These are phyloP conservation scores for Cacoxenus indagator DNA, from an alignment of 2,888 invertebrate species.

Conservation along the genomic window DNA sequence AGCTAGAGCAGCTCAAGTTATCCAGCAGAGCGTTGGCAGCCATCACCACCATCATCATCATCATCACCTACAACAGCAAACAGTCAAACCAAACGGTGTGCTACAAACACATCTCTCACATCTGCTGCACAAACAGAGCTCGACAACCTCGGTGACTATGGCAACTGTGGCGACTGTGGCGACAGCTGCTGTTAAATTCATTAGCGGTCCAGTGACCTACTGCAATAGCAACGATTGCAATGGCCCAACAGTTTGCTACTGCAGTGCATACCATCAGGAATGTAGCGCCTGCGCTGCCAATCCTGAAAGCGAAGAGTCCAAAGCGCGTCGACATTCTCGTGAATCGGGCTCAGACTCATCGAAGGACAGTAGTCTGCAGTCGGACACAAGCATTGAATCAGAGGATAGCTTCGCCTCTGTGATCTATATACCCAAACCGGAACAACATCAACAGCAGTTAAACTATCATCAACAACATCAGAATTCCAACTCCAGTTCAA, in stretches of 20 bases:
- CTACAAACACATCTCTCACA: conserved; percentile 35
- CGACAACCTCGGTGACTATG: conserved; percentile 11
- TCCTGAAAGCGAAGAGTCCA: conserved; percentile 66
- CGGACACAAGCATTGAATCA: conserved; percentile 93
- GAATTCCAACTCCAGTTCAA: conserved; percentile 67
- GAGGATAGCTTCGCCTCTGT: conserved; percentile 95
- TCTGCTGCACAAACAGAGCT: conserved; percentile 45
- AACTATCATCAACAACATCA: conserved; percentile 66
- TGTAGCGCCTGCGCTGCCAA: conserved; percentile 48
- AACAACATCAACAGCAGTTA: conserved; percentile 70
- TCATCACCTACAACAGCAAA: conserved; percentile 35
- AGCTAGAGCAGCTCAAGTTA: conserved; percentile 28
- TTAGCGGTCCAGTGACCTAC: conserved; percentile 59
- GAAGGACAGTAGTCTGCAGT: conserved; percentile 90
- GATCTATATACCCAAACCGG: conserved; percentile 89
- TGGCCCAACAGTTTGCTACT: conserved; percentile 51
- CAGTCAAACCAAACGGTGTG: conserved; percentile 4
- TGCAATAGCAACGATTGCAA: conserved; percentile 68
- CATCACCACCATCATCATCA: conserved; percentile 50
- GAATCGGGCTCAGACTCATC: conserved; percentile 92
- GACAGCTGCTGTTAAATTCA: conserved; percentile 34
- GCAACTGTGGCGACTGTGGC: conserved; percentile 24
- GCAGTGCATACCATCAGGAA: conserved; percentile 61
- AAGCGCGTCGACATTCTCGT: conserved; percentile 81
- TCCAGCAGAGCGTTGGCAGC: conserved; percentile 41